Conservation (phyloP, 2,888 invertebrate species). For the Acronicta aceris region DNA sequence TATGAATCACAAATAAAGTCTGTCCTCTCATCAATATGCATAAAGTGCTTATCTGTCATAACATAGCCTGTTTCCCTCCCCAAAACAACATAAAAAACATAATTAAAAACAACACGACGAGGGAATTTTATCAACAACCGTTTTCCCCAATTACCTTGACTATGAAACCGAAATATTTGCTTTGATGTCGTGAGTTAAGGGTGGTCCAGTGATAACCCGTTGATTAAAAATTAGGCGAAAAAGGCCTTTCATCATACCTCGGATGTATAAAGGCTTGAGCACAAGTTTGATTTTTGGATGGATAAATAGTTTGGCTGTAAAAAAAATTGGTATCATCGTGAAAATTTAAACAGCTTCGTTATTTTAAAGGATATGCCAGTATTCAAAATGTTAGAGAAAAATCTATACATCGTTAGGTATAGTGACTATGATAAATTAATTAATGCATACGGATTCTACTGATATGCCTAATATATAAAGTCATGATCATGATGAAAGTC, state of each 20-base stretch:
- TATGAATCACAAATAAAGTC: constrained; percentile 32
- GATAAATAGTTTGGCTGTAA: constrained; percentile 30
- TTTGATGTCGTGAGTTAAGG: constrained; percentile 52
- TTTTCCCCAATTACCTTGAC: constrained; percentile 40
- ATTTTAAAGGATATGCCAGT: not conserved
- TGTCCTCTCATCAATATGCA: constrained; percentile 33
- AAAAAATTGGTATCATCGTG: no score
- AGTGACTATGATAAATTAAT: no score
- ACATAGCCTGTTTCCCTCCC: constrained; percentile 10
- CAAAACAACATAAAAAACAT: constrained; percentile 39
- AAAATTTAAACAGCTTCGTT: not conserved
- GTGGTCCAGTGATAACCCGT: constrained; percentile 38
- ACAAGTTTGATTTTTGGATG: constrained; percentile 21
- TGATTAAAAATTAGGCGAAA: constrained; percentile 47
- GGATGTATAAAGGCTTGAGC: constrained; percentile 25
- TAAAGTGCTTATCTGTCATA: constrained; percentile 31
- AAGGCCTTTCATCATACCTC: constrained; percentile 32
- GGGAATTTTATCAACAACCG: constrained; percentile 40
- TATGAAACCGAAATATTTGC: constrained; percentile 48
- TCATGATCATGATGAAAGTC: no score
- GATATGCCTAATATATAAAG: no score
- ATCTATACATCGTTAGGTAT: no score
- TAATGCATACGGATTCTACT: no score
- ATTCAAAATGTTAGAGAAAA: no score
- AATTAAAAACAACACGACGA: constrained; percentile 44